A percentile compares a stretch with the other conserved stretches of the same genome.
Evolutionary conservation across 2,113 vertebrate species (phyloP).

Genomic region (Sinocyclocheilus grahami): DNA sequence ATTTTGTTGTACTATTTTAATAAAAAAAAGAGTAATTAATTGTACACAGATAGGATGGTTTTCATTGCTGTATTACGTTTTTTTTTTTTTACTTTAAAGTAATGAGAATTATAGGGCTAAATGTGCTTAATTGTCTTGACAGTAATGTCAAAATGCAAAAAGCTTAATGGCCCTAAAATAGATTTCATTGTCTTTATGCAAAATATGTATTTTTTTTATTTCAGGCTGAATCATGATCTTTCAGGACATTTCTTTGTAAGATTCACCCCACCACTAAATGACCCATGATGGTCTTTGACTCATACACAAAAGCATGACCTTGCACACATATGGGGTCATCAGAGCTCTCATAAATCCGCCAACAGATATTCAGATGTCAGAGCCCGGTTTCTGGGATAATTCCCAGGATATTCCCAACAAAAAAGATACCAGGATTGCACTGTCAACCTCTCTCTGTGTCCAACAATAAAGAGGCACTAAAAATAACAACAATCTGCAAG

Average conservation of each 20-base stretch:
- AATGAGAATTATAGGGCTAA: neutral
- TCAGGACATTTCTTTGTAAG: conserved; percentile 8
- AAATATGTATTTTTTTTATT: neutral
- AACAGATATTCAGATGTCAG: conserved; percentile 44
- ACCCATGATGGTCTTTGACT: neutral
- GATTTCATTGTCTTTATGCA: neutral
- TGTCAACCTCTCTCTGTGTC: neutral
- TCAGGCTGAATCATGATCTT: neutral
- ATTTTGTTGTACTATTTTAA: neutral
- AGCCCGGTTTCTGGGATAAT: conserved; percentile 37
- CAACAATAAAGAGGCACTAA: conserved; percentile 18
- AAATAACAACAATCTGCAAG: conserved; percentile 23
- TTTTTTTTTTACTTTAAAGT: neutral
- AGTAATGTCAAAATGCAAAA: neutral
- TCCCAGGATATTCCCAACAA: neutral
- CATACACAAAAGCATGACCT: conserved; percentile 4
- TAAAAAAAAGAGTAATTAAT: neutral
- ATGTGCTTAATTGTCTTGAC: neutral
- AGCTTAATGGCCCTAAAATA: neutral
- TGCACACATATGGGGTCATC: neutral
- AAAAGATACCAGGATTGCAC: neutral
- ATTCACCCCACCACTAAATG: neutral
- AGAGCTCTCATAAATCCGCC: conserved; percentile 24
- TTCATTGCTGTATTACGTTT: neutral
- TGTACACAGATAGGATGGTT: neutral